A percentile compares a stretch with the other conserved stretches of the same genome.
phyloP scores from a whole-genome alignment of 2,888 invertebrate species.

The Neelides folsomi region DNA sequence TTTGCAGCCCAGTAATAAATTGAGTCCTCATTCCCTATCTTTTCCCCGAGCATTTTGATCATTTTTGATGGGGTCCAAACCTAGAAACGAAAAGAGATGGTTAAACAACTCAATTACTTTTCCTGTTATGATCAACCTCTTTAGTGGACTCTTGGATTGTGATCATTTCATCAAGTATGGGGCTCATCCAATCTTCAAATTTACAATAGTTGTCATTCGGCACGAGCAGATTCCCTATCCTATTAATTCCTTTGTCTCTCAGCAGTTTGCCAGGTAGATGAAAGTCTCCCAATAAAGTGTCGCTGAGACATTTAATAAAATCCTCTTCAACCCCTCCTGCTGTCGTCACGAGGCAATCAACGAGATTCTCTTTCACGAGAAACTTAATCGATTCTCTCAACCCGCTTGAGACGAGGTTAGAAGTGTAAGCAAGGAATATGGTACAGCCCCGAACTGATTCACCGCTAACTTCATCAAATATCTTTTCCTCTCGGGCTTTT shows the following conservation, averaged over 20 bases:
- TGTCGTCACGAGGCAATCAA: constrained; percentile 93
- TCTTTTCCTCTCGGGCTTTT: constrained; percentile 8
- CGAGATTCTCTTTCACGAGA: constrained; percentile 68
- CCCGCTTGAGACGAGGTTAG: constrained; percentile 92
- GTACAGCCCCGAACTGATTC: constrained; percentile 50
- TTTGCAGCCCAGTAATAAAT: constrained; percentile 95
- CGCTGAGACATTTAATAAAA: constrained; percentile 92
- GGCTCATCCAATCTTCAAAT: constrained; percentile 96
- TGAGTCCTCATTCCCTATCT: constrained; percentile 77
- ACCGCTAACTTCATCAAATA: constrained; percentile 15
- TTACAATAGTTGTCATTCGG: constrained; percentile 97
- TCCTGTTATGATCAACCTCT: constrained; percentile 10
- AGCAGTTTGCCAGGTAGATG: constrained; percentile 62
- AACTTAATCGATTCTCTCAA: constrained; percentile 80
- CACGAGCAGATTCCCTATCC: constrained; percentile 85
- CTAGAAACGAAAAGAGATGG: constrained; percentile 33
- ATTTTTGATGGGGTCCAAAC: constrained; percentile 90
- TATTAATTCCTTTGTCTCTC: constrained; percentile 73
- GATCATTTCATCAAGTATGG: constrained; percentile 78
- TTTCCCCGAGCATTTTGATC: constrained; percentile 69
- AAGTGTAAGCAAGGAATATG: constrained; percentile 92
- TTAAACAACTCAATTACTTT: neutral
- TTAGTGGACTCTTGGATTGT: constrained; percentile 63
- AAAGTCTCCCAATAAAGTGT: constrained; percentile 87
- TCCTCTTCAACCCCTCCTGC: constrained; percentile 99